A percentile compares a stretch with the other conserved stretches of the same genome.
These are phyloP conservation scores for Trissolcus brochymenae DNA, from an alignment of 2,888 invertebrate genomes.

Conservation along the genomic window DNA sequence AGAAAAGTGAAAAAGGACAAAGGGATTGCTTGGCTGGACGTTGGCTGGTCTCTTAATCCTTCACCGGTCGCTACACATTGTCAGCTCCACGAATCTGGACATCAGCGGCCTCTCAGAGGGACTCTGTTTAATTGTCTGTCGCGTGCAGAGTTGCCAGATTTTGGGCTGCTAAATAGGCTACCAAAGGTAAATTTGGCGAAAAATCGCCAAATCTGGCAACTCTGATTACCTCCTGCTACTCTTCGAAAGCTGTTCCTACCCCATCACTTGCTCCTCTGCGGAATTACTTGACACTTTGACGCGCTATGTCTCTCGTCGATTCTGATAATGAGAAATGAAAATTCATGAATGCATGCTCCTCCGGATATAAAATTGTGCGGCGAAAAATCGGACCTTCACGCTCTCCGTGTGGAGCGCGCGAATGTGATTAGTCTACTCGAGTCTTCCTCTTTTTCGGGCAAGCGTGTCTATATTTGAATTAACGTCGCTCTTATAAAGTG, in stretches of 20 bases:
- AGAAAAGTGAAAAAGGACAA: conserved; percentile 65
- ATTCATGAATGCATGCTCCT: conserved; percentile 42
- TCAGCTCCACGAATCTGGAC: conserved; percentile 54
- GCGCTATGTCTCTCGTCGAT: conserved; percentile 24
- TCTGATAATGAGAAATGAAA: conserved; percentile 51
- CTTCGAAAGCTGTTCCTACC: conserved; percentile 19
- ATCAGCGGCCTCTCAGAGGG: conserved; percentile 61
- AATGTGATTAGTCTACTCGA: conserved; percentile 24
- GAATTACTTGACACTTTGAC: conserved; percentile 56
- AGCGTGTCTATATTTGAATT: conserved; percentile 26
- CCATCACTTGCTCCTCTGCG: conserved; percentile 39
- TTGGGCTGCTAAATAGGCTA: too few relatives aligned
- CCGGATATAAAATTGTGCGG: not conserved
- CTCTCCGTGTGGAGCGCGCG: not conserved
- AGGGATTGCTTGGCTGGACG: conserved; percentile 60
- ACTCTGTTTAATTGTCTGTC: conserved; percentile 67
- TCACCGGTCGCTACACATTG: conserved; percentile 57
- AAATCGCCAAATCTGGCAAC: too few relatives aligned
- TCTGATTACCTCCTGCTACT: conserved; percentile 63
- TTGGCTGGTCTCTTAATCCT: conserved; percentile 67
- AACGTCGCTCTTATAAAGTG: conserved; percentile 34
- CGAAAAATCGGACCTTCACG: too few relatives aligned
- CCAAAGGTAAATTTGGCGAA: too few relatives aligned
- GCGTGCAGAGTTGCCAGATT: too few relatives aligned
- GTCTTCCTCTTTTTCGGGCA: conserved; percentile 6